Evolutionary conservation across 2,797 vertebrate species (phyloP).

Genomic region (Pelobates cultripes): DNA sequence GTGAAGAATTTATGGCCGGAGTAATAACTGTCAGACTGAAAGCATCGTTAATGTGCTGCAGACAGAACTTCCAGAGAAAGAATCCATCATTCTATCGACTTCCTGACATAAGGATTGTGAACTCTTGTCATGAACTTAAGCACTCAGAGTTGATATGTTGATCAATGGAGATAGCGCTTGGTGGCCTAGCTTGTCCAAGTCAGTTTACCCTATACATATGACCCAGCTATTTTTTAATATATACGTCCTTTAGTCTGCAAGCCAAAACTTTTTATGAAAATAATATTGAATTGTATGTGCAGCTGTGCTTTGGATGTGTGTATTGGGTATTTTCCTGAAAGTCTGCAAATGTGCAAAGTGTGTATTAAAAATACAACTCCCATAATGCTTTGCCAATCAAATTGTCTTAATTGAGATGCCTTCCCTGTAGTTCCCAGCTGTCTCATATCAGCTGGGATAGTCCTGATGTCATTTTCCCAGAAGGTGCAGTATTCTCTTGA

Average conservation of each 20-base stretch:
- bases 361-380: no score
- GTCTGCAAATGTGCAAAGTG: no score
- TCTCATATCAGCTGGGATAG: no score
- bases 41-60: conserved; percentile 83
- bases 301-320: no score
- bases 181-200: conserved; percentile 77
- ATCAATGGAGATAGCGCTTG: conserved; percentile 80
- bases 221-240: conserved; percentile 57
- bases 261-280: no score
- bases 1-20: conserved; percentile 88
- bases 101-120: conserved; percentile 85
- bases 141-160: conserved; percentile 72
- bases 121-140: conserved; percentile 88
- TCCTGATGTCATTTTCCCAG: no score
- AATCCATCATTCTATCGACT: conserved; percentile 87
- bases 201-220: conserved; percentile 80
- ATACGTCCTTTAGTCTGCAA: not conserved
- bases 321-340: no score
- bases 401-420: no score
- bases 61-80: conserved; percentile 76
- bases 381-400: no score
- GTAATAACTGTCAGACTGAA: conserved; percentile 91
- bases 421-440: no score
- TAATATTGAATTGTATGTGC: no score
- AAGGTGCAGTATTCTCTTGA: no score